Evolutionary conservation across 2,113 vertebrate genomes (phyloP), one percentile per base, ranked within the genome.

Genomic region (Rhinichthys klamathensis): DNA sequence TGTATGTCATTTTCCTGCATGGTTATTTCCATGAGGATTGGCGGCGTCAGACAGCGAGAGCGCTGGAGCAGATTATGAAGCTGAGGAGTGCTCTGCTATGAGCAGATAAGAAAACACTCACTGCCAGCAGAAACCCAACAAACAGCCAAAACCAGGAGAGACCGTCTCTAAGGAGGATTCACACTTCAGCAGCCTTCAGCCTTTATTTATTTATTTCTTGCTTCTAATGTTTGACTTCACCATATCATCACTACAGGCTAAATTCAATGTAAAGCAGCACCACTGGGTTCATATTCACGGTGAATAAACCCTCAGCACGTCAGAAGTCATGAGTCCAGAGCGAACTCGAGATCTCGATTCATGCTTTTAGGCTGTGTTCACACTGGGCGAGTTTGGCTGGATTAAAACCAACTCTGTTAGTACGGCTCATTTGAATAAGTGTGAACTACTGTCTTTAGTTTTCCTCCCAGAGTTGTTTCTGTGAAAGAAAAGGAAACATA

Each of bases 111-210:
- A 89, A 92, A 89, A 93, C 32, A 21, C 30, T 87, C 51, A 85
- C 91, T 94, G 91, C 92, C 92, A 94, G 93, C 92, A 94, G 94
- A 95, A 94, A 93, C 93, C 89, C 92, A 93, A 93, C 93, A 93
- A 94, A 90, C 90, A 92, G 91, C 91, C 90, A 89, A 87, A 74
- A 80, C 58, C 65, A 81, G 30, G 13, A 65, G 46, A 84, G 73
- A 80, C 46, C 75, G 38, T 67, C 58, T 80, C 38, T 41, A 56
- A 84, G 44, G 75, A 84, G 51, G 27, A 67, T 79, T 83, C 75
- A 83, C 44, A 63, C 81, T 83, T 72, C 81, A 72, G 25, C 81
- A 79, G 65, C 21, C 80, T 41, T 80, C 35, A 58, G 69, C 51
- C 38, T 70, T 82, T 76, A 81, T 74, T 74, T 87, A 74, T 73